Percentiles rank a stretch among this genome's conserved stretches.
Conservation (phyloP, 2,797 vertebrate genomes). For the Peromyscus eremicus region DNA sequence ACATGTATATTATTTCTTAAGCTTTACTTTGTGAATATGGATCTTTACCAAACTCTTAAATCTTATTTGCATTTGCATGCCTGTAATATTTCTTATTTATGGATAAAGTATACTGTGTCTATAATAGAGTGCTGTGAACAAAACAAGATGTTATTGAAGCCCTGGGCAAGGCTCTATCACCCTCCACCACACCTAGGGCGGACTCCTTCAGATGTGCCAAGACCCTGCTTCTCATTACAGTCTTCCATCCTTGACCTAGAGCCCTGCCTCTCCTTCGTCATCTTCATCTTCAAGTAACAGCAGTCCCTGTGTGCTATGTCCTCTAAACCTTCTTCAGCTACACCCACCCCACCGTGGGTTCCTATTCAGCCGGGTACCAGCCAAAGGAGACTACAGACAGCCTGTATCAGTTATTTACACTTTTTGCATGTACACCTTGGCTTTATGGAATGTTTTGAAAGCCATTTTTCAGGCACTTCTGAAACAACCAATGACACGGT, state of each 20-base stretch:
- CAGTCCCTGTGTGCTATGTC: background rate
- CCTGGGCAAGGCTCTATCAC: background rate
- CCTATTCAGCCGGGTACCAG: background rate
- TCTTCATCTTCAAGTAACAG: background rate
- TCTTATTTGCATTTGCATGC: background rate
- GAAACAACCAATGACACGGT: background rate
- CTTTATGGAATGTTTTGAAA: background rate
- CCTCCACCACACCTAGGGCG: fast-evolving
- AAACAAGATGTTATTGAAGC: background rate
- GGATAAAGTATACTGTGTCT: background rate
- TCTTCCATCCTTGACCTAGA: background rate
- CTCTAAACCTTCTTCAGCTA: background rate
- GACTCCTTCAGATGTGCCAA: background rate
- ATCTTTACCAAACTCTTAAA: background rate
- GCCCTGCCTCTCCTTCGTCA: background rate
- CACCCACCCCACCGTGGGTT: background rate
- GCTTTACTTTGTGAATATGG: background rate
- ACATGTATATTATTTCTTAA: background rate
- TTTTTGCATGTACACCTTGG: background rate
- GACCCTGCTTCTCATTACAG: background rate
- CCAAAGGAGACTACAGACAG: background rate
- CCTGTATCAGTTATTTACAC: fast-evolving
- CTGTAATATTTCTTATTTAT: slow-evolving; percentile 46
- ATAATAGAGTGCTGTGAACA: background rate
- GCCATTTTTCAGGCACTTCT: slow-evolving; percentile 51